Evolutionary conservation across 2,888 invertebrate genomes (phyloP).

Genomic region (Eristalis arbustorum): DNA sequence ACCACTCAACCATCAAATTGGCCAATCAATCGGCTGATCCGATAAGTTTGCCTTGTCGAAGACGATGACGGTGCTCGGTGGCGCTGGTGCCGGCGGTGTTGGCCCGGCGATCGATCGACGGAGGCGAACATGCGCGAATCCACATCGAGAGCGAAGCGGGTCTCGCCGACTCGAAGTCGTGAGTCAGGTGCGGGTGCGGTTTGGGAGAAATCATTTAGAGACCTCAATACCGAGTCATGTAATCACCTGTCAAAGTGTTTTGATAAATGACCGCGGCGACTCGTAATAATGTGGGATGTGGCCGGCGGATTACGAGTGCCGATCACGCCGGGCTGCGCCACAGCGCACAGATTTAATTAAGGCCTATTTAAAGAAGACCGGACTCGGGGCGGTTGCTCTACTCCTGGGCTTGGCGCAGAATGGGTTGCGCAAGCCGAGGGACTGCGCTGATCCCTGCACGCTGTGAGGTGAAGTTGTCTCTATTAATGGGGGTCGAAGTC

Average conservation of each 20-base stretch:
- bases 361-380: conserved; percentile 59
- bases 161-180: conserved; percentile 33
- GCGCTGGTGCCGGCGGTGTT: not conserved
- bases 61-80: not conserved
- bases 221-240: conserved; percentile 63
- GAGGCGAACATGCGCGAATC: conserved; percentile 35
- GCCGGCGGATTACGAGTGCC: conserved; percentile 18
- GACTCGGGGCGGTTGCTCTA: conserved; percentile 5
- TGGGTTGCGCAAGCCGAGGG: not conserved
- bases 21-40: conserved; percentile 69
- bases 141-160: conserved; percentile 10
- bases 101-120: not conserved
- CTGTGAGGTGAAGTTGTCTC: not conserved
- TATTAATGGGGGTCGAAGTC: not conserved
- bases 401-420: conserved; percentile 42
- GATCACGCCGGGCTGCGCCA: conserved; percentile 44
- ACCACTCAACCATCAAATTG: conserved; percentile 69
- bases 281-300: conserved; percentile 24
- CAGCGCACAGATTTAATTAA: conserved; percentile 55
- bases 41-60: conserved; percentile 45
- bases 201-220: conserved; percentile 66
- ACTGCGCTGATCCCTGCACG: not conserved
- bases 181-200: conserved; percentile 71
- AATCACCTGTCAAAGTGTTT: conserved; percentile 71
- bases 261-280: conserved; percentile 65